phyloP scores from a whole-genome alignment of 2,888 invertebrate species.

The Zaprionus lineosus region DNA sequence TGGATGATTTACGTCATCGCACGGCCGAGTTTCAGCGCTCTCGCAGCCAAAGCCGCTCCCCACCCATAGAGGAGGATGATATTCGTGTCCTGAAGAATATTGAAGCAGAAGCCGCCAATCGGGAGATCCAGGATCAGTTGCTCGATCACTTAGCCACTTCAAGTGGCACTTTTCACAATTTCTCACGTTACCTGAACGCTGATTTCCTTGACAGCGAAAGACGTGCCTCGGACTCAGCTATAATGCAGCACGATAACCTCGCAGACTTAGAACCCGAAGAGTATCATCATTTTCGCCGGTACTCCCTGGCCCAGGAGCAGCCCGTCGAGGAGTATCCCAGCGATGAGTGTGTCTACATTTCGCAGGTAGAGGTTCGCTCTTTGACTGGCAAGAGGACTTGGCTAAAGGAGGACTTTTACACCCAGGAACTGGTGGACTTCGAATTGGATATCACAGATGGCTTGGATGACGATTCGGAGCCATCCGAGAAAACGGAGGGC shows the following conservation, averaged over 20 bases:
- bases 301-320: conserved; percentile 79
- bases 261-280: conserved; percentile 80
- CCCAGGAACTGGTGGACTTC: conserved; percentile 45
- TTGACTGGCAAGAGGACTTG: conserved; percentile 73
- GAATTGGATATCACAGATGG: neutral
- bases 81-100: conserved; percentile 53
- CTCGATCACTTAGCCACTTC: conserved; percentile 75
- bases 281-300: conserved; percentile 82
- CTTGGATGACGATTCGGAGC: too few relatives aligned
- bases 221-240: conserved; percentile 80
- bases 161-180: conserved; percentile 75
- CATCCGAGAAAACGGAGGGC: conserved; percentile 22
- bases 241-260: conserved; percentile 62
- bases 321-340: conserved; percentile 80
- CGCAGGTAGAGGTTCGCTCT: conserved; percentile 77
- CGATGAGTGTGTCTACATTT: conserved; percentile 77
- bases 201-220: conserved; percentile 79
- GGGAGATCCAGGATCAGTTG: conserved; percentile 73
- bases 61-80: conserved; percentile 46
- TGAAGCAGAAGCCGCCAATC: conserved; percentile 59
- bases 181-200: conserved; percentile 70
- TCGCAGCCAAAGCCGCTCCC: conserved; percentile 80
- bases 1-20: conserved; percentile 75
- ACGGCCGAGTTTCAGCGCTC: conserved; percentile 79
- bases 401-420: conserved; percentile 75